Base-by-base conservation (phyloP, 2,797 vertebrate genomes). In the Ptychadena robeensis region DNA sequence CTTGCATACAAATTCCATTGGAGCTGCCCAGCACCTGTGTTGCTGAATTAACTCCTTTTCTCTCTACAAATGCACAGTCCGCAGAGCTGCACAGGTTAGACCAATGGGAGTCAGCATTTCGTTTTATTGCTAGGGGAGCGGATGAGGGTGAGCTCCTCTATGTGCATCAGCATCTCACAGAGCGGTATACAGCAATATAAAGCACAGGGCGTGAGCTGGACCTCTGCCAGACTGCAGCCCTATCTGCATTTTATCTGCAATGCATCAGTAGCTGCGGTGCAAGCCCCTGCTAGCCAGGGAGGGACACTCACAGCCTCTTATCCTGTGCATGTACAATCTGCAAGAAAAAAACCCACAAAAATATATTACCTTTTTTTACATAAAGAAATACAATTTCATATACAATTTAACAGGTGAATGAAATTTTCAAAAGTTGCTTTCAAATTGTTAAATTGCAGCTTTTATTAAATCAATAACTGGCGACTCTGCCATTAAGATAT, bases 211-310 rank as follows among this genome's bases (percentile, higher is more conserved):
- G 71, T 73, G 71, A 18, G 30, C 70, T 84, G 82, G 78, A 40
- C 30, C 35, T 9, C 22, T 31, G 66, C 78, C 83, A 85, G 38
- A 31, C 67, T 85, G 78, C 83, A 76, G 83, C 83, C 37, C 65
- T 71, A 79, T 80, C 82, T 85, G 82, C 82, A 85, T 85, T 85
- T 73, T 85, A 85, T 85, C 83, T 85, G 83, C 83, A 85, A 80
- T 85, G 83, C 83, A 85, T 85, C 83, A 85, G 57, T 75, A 68
- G 30, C 72, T 40, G 10, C 32, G 78, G 37, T 80, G 78, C 83
- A 80, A 38, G 34, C 76, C 64, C 75, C n/a, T 79, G 75, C 40
- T 44, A 79, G 22, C 12, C 25, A 38, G 78, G 44, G 11, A 66
- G 32, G 72, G 71, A 64, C 57, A 85, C 72, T 57, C 65, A 48